Conservation (phyloP, 2,888 invertebrate genomes). For the Lamproptera curius region DNA sequence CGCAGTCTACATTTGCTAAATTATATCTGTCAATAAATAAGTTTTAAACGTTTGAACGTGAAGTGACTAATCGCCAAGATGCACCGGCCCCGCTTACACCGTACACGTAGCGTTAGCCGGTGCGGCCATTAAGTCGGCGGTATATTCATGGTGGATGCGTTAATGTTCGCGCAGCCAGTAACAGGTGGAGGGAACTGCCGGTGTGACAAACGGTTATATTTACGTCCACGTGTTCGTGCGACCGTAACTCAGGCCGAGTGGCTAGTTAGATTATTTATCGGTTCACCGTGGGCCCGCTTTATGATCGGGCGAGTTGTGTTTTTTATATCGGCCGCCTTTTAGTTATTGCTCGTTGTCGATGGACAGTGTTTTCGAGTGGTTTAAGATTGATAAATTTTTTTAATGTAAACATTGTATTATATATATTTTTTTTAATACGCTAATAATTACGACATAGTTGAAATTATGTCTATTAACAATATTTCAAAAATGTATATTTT, state of each 20-base stretch:
- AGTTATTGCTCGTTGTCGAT: conserved; percentile 1
- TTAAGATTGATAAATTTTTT: too few species aligned
- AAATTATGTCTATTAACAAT: too few species aligned
- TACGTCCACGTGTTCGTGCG: conserved; percentile 48
- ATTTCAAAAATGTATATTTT: too few species aligned
- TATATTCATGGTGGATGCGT: conserved; percentile 20
- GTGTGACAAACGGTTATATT: conserved; percentile 65
- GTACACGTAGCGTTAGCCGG: not conserved
- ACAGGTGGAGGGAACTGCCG: conserved; percentile 63
- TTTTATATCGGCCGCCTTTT: not conserved
- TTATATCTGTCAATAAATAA: too few species aligned
- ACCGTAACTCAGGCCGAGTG: conserved; percentile 40
- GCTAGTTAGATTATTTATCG: conserved; percentile 35
- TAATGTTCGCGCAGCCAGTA: conserved; percentile 51
- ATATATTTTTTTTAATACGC: too few species aligned
- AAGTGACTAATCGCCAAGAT: too few species aligned
- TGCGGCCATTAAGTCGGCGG: conserved; percentile 7
- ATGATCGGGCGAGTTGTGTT: conserved; percentile 16
- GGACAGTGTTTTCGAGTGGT: too few species aligned
- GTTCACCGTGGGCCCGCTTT: conserved; percentile 14
- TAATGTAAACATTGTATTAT: too few species aligned
- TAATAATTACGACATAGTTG: too few species aligned
- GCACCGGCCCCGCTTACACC: conserved; percentile 4
- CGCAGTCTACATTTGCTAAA: too few species aligned
- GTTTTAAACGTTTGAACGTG: too few species aligned